Conservation (phyloP, 2,797 vertebrate species). For the Brachymystax lenok region DNA sequence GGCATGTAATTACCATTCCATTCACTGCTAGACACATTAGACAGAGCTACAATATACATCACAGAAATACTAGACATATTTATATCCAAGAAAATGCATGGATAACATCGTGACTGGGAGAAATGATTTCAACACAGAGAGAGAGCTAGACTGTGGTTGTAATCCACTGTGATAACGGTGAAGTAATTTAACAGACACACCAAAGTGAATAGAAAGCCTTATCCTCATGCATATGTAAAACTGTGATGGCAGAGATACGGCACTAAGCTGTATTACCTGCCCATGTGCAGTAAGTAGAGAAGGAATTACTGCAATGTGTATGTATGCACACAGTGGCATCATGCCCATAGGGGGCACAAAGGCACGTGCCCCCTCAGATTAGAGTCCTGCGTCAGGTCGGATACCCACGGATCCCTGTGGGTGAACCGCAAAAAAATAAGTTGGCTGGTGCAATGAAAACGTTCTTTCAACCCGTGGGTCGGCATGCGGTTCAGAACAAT, state of each 20-base stretch:
- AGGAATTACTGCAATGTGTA: not conserved
- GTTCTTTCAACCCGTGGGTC: no score
- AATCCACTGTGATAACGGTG: conserved; percentile 57
- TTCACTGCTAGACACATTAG: conserved; percentile 7
- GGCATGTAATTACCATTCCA: conserved; percentile 17
- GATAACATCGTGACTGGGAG: conserved; percentile 40
- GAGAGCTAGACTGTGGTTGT: conserved; percentile 32
- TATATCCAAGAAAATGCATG: conserved; percentile 40
- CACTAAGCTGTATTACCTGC: conserved; percentile 10
- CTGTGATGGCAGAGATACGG: conserved; percentile 15
- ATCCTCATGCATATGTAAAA: conserved; percentile 58
- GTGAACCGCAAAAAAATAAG: no score
- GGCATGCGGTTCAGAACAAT: no score
- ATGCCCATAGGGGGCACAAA: no score
- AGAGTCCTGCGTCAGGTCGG: no score
- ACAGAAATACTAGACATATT: conserved; percentile 28
- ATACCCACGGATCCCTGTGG: no score
- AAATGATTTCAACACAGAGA: conserved; percentile 43
- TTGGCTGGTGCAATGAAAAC: no score
- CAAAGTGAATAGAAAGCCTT: conserved; percentile 37
- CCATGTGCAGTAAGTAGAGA: not conserved
- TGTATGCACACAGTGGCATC: not conserved
- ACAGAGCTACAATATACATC: not conserved
- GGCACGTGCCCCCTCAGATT: no score
- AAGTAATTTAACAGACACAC: conserved; percentile 57